These are phyloP conservation scores for Sula dactylatra DNA, from an alignment of 2,113 vertebrate genomes.

Conservation along the genomic window DNA sequence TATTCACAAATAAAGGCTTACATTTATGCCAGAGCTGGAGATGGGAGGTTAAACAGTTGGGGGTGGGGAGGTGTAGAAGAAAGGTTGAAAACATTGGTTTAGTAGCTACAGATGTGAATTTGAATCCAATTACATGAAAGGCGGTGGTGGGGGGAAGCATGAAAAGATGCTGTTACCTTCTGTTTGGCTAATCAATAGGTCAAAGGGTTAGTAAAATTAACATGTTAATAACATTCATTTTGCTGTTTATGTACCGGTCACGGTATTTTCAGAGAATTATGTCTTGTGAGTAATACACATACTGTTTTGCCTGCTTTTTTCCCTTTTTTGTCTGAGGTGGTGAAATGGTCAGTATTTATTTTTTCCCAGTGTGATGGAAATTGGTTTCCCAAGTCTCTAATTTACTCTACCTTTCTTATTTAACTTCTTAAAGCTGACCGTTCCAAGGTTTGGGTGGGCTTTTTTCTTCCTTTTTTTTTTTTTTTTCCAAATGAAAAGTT, in stretches of 20 bases:
- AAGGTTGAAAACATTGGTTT: conserved; percentile 79
- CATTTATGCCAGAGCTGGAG: conserved; percentile 74
- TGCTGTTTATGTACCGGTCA: conserved; percentile 61
- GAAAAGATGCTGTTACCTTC: conserved; percentile 74
- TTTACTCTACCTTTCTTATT: neutral
- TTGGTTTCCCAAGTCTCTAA: neutral
- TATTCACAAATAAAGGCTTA: conserved; percentile 81
- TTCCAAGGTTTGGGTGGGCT: neutral
- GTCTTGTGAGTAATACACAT: neutral
- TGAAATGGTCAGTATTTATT: neutral
- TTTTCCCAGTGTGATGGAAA: neutral
- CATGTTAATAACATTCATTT: conserved; percentile 76
- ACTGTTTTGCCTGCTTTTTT: neutral
- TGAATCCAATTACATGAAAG: conserved; percentile 78
- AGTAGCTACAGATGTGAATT: conserved; percentile 79
- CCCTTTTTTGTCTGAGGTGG: neutral
- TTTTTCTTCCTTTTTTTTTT: neutral
- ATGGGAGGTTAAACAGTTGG: conserved; percentile 80
- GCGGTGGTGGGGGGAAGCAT: neutral
- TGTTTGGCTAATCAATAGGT: conserved; percentile 80
- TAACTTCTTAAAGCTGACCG: neutral
- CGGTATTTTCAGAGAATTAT: conserved; percentile 41
- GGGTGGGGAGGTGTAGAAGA: conserved; percentile 50
- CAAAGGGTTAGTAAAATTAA: conserved; percentile 71
- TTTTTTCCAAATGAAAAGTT: neutral